Evolutionary conservation across 1,140 invertebrate genomes (phyloP).

Genomic region (Argopecten irradians): DNA sequence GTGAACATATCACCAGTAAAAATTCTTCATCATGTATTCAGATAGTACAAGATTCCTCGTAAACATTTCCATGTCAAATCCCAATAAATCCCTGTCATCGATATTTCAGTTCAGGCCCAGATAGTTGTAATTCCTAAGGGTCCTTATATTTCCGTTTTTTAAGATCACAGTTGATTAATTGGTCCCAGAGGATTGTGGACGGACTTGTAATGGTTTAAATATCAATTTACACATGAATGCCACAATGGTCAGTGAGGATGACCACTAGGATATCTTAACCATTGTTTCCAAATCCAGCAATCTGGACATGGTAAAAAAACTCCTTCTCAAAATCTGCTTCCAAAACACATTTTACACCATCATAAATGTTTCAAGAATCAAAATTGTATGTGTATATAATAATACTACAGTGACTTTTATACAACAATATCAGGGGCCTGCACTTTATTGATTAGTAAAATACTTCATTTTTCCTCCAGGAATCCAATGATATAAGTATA

Average conservation of each 20-base stretch:
- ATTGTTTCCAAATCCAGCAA: background rate
- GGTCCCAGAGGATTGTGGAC: background rate
- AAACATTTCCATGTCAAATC: conserved; percentile 12
- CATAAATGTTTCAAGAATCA: too few relatives aligned
- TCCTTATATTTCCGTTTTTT: background rate
- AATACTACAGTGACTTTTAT: too few relatives aligned
- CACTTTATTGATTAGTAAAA: too few relatives aligned
- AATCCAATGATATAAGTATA: too few relatives aligned
- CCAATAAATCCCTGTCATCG: background rate
- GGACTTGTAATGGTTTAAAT: background rate
- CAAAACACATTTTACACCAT: too few relatives aligned
- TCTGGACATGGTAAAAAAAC: too few relatives aligned
- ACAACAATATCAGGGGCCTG: too few relatives aligned
- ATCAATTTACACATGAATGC: conserved; percentile 1
- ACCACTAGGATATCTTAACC: background rate
- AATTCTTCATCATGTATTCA: background rate
- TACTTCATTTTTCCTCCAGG: too few relatives aligned
- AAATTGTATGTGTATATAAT: too few relatives aligned
- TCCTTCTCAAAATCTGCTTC: too few relatives aligned
- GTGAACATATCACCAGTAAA: background rate
- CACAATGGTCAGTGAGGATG: background rate
- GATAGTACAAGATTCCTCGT: background rate
- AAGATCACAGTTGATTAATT: background rate
- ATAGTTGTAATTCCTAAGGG: background rate
- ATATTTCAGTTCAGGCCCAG: background rate